Evolutionary conservation across 2,113 vertebrate genomes (phyloP).

Genomic region (Bos taurus): DNA sequence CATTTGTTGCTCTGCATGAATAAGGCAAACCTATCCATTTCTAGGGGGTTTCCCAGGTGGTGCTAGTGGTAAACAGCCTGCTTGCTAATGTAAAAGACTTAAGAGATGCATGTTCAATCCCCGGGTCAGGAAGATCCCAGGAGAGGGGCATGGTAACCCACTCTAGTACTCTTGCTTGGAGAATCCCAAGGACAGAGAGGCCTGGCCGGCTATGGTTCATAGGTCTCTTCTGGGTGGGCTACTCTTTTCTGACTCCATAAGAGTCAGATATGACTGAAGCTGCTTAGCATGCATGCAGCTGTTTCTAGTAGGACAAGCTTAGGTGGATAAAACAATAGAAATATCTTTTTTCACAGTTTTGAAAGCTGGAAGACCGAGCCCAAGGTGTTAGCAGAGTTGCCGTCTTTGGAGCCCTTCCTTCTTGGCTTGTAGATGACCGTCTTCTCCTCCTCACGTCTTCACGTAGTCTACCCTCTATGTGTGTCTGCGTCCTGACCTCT

Average conservation of each 20-base stretch:
- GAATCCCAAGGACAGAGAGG: background rate
- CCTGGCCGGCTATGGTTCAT: fast-evolving
- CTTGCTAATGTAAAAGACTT: background rate
- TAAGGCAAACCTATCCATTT: background rate
- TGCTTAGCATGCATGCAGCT: background rate
- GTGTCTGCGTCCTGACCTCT: background rate
- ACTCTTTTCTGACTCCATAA: background rate
- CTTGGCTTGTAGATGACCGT: background rate
- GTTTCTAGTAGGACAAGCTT: background rate
- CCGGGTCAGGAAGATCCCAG: background rate
- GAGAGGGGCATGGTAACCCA: background rate
- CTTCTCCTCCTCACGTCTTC: background rate
- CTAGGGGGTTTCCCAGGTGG: background rate
- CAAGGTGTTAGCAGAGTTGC: background rate
- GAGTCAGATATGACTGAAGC: background rate
- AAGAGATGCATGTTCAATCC: background rate
- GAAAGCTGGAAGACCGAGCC: background rate
- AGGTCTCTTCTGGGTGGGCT: background rate
- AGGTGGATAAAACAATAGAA: background rate
- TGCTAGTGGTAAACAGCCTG: background rate
- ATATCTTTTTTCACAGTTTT: background rate
- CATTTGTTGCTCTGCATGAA: background rate
- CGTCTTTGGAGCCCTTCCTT: background rate
- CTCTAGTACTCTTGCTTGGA: background rate
- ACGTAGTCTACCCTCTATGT: background rate